Conservation (phyloP, 2,797 vertebrate species). For the Tauraco hartlaubi region DNA sequence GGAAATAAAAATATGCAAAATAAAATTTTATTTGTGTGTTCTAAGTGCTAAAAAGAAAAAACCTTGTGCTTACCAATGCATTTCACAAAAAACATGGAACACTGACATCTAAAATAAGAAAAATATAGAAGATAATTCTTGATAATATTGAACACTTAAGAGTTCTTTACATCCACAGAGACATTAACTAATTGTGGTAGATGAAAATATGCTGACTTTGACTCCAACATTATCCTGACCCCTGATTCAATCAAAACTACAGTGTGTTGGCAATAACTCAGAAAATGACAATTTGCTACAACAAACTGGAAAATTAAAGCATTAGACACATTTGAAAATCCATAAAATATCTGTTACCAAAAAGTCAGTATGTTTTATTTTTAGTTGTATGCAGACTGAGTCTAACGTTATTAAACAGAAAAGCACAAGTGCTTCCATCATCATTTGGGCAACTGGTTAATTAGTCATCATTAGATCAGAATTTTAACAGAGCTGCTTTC, state of each 20-base stretch:
- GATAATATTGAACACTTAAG: not conserved
- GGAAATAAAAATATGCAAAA: not conserved
- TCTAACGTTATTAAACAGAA: not conserved
- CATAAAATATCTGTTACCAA: not conserved
- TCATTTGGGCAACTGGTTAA: not conserved
- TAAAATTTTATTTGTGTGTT: not conserved
- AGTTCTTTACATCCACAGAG: not conserved
- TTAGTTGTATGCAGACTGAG: not conserved
- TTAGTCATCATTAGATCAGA: not conserved
- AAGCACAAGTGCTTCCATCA: not conserved
- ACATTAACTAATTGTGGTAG: constrained; percentile 22
- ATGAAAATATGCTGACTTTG: constrained; percentile 54
- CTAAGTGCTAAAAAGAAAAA: not conserved
- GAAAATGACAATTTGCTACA: not conserved
- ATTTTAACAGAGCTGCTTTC: not conserved
- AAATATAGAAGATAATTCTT: not conserved
- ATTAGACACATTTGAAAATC: not conserved
- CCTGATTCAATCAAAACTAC: not conserved
- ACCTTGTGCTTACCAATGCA: not conserved
- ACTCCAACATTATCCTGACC: constrained; percentile 9
- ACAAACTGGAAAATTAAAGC: not conserved
- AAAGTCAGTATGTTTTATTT: not conserved
- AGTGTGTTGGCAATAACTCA: not conserved
- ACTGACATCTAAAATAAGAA: not conserved
- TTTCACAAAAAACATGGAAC: not conserved